phyloP scores from a whole-genome alignment of 2,113 vertebrate genomes.

The Eulemur rufifrons region DNA sequence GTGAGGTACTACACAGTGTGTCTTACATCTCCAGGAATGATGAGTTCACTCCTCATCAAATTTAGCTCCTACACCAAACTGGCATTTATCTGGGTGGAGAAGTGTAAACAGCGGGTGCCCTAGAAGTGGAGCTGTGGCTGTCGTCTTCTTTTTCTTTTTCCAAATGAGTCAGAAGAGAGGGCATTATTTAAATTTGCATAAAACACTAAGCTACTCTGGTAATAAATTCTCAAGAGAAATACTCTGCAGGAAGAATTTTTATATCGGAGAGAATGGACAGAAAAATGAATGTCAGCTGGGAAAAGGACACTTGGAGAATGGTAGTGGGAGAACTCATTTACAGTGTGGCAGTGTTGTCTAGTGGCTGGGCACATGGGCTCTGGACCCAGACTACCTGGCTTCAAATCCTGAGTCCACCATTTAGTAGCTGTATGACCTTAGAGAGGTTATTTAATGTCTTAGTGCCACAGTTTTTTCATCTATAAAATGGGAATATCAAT shows the following conservation, averaged over 20 bases:
- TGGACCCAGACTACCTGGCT: not conserved
- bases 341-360: not conserved
- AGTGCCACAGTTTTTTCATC: not conserved
- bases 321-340: not conserved
- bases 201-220: not conserved
- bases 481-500: not conserved
- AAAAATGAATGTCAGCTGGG: not conserved
- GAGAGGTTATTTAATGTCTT: not conserved
- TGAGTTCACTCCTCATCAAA: not conserved
- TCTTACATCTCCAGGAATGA: not conserved
- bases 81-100: slow-evolving; percentile 45
- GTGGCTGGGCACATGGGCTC: not conserved
- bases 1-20: not conserved
- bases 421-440: not conserved
- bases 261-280: not conserved
- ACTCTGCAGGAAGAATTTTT: not conserved
- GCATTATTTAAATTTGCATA: not conserved
- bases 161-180: slow-evolving; percentile 2
- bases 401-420: not conserved
- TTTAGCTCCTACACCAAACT: slow-evolving; percentile 24
- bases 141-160: not conserved
- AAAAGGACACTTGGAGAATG: not conserved
- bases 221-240: not conserved
- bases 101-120: not conserved
- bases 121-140: not conserved